Conservation (phyloP, 1,140 invertebrate genomes). For the Anthonomus grandis region DNA sequence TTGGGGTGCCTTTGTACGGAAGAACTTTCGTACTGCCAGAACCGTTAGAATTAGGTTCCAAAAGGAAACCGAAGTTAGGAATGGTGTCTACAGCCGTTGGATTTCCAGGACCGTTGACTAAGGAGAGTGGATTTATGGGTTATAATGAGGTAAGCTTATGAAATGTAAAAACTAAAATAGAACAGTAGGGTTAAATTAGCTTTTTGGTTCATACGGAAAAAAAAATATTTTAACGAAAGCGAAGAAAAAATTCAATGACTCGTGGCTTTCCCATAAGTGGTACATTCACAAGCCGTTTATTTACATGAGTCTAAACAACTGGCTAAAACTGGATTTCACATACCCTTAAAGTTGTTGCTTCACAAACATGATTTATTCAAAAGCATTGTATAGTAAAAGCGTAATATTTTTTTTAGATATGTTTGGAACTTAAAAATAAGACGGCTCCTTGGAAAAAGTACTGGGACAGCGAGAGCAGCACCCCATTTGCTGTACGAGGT, state of each 20-base stretch:
- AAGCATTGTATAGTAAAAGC: not conserved
- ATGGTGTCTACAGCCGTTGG: conserved; percentile 55
- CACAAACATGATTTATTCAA: no score
- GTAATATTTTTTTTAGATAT: conserved; percentile 54
- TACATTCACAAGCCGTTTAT: no score
- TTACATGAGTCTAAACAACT: no score
- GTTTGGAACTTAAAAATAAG: conserved; percentile 55
- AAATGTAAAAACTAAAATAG: no score
- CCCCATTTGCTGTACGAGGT: conserved; percentile 58
- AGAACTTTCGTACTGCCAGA: conserved; percentile 65
- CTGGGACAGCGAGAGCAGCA: conserved; percentile 60
- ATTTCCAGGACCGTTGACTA: conserved; percentile 72
- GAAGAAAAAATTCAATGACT: no score
- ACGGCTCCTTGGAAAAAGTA: conserved; percentile 53
- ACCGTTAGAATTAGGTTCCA: conserved; percentile 33
- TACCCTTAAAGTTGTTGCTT: no score
- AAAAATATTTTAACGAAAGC: no score
- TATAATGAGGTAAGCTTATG: conserved; percentile 72
- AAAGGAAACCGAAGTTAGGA: conserved; percentile 49
- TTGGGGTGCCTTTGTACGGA: conserved; percentile 83
- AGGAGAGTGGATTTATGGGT: conserved; percentile 80
- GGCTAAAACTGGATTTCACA: no score
- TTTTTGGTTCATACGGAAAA: no score
- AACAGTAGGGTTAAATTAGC: no score
- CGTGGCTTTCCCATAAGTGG: no score